Evolutionary conservation across 2,113 vertebrate species (phyloP).

Genomic region (Perccottus glenii): DNA sequence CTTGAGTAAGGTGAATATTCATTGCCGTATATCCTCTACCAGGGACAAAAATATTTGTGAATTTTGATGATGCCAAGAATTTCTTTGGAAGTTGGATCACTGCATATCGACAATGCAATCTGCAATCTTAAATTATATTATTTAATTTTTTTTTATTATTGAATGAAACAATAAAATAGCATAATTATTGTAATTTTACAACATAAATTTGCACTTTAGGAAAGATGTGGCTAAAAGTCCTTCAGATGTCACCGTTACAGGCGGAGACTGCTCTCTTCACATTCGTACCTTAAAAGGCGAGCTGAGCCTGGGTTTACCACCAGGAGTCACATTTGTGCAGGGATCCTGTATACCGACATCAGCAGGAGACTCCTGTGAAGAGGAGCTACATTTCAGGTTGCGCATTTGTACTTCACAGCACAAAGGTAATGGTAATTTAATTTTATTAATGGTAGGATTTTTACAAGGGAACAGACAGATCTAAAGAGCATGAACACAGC

Average conservation of each 20-base stretch:
- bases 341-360: slow-evolving; percentile 80
- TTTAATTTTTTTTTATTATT: not conserved
- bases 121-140: too few species aligned
- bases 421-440: slow-evolving; percentile 73
- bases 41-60: slow-evolving; percentile 3
- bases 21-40: slow-evolving; percentile 4
- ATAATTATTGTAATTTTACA: not conserved
- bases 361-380: slow-evolving; percentile 59
- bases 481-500: not conserved
- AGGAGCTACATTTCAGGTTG: slow-evolving; percentile 86
- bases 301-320: slow-evolving; percentile 73
- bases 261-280: slow-evolving; percentile 70
- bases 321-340: slow-evolving; percentile 81
- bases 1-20: too few species aligned
- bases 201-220: slow-evolving; percentile 37
- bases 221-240: slow-evolving; percentile 68
- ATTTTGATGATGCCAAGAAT: slow-evolving; percentile 3
- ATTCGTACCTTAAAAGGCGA: slow-evolving; percentile 62
- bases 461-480: not conserved
- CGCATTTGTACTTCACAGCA: slow-evolving; percentile 55
- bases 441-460: slow-evolving; percentile 5
- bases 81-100: not conserved
- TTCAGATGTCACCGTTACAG: slow-evolving; percentile 73
- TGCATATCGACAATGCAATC: not conserved
- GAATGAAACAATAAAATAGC: not conserved